Evolutionary conservation across 2,113 vertebrate genomes (phyloP).

Genomic region (Ibidorhyncha struthersii): DNA sequence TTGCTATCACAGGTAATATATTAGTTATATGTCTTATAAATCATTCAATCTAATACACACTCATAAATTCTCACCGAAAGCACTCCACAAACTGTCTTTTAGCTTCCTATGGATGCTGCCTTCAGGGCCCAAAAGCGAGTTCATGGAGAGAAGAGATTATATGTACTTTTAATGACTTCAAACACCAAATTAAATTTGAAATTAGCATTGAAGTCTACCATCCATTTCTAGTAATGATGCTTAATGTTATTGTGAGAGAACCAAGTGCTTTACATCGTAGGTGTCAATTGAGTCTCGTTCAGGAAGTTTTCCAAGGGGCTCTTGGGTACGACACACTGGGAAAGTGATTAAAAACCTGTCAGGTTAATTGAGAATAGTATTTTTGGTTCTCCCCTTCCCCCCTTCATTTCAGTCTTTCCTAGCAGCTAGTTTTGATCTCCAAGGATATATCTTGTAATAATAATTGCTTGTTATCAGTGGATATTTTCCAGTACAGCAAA

Average conservation of each 20-base stretch:
- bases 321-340: background rate
- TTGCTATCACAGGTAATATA: background rate
- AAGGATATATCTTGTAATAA: background rate
- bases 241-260: background rate
- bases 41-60: background rate
- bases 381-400: background rate
- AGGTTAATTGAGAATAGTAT: background rate
- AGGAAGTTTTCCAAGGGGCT: background rate
- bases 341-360: slow-evolving; percentile 6
- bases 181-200: background rate
- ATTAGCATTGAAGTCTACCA: slow-evolving; percentile 18
- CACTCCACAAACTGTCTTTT: background rate
- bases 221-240: slow-evolving; percentile 29
- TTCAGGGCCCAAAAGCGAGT: background rate
- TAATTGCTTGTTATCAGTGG: slow-evolving; percentile 39
- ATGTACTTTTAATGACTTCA: slow-evolving; percentile 14
- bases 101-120: background rate
- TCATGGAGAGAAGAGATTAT: background rate
- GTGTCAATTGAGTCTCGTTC: background rate
- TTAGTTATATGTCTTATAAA: slow-evolving; percentile 34
- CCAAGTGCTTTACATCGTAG: background rate
- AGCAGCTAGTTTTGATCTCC: background rate
- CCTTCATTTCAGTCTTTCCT: background rate
- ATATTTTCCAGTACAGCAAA: slow-evolving; percentile 28
- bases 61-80: background rate